Base-by-base conservation (phyloP, 1,140 invertebrate species). In the Charaxes varanes region DNA sequence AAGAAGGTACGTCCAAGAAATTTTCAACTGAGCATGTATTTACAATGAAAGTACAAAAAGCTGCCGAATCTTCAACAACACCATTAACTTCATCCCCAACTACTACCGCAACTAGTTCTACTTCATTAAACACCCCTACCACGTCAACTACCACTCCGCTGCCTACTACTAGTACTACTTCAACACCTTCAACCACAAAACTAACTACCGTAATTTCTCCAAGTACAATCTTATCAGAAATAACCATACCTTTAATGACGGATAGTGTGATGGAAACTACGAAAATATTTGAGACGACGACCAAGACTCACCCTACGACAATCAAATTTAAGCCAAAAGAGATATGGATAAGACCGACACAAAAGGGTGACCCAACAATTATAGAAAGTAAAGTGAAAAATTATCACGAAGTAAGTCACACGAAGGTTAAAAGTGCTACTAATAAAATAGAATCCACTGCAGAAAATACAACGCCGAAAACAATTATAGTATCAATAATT, bases 401-500 rank as follows among this genome's bases (percentile, higher is more conserved):
- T 10, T 62, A 32, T 37, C 41, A 65, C 19, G 70, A 78, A 26
- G 19, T 38, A 35, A 28, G 49, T 8, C 28, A 59, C 36, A 28
- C 32, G 22, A 70, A 57, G 50, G 36, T 58, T 41, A 70, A 52
- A 58, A 51, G 37, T 48, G 38, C 57, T 19, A 63, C 57, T 16
- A 23, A 42, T 35, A 78, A 71, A 36, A 79, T 64, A 19, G 73
- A 79, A 33, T 30, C 63, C 15, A 34, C 46, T 6, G 47, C 47
- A 35, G 66, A 66, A 48, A 58, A 48, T 23, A 83, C 79, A 13
- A 79, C 79, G 13, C 79, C 79, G 15, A 77, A 67, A 35, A 83
- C 79, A 2, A 83, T 83, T 11, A 80, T 83, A 28, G 79, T 83
- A 8, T 83, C 79, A 7, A 83, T 83, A 47, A 83, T 83, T 59